Percentiles rank a stretch among this genome's conserved stretches.
These are phyloP conservation scores for Hypomecis punctinalis DNA, from an alignment of 2,888 invertebrate genomes.

Conservation along the genomic window DNA sequence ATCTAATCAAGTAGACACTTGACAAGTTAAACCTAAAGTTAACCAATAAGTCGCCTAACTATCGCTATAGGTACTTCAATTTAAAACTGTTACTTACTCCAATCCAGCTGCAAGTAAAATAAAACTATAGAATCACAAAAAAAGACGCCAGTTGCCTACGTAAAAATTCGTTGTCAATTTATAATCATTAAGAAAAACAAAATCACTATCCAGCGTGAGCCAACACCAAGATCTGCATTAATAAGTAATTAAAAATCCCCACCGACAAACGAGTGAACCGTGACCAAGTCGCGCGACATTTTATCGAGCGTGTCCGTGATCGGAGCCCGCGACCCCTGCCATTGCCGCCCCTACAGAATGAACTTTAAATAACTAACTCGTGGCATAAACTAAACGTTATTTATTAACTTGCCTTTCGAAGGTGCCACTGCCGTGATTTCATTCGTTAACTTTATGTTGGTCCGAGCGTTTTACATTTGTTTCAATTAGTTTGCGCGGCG, in stretches of 20 bases:
- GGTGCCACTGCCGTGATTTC: conserved; percentile 44
- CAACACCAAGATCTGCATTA: conserved; percentile 35
- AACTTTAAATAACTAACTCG: conserved; percentile 65
- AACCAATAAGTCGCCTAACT: too few relatives aligned
- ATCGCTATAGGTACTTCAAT: too few relatives aligned
- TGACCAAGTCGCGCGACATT: conserved; percentile 40
- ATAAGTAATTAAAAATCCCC: conserved; percentile 30
- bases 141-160: too few relatives aligned
- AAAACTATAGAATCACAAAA: too few relatives aligned
- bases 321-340: conserved; percentile 36
- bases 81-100: too few relatives aligned
- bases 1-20: too few relatives aligned
- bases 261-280: conserved; percentile 27
- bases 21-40: too few relatives aligned
- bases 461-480: conserved; percentile 35
- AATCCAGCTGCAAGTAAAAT: too few relatives aligned
- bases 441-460: conserved; percentile 39
- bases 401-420: conserved; percentile 67
- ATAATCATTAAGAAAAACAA: not conserved
- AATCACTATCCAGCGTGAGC: not conserved
- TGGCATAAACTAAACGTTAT: conserved; percentile 65
- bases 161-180: too few relatives aligned
- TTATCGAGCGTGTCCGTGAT: conserved; percentile 41
- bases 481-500: conserved; percentile 34
- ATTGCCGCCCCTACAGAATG: conserved; percentile 48